phyloP scores from a whole-genome alignment of 2,888 invertebrate species.

The Iphiclides podalirius region DNA sequence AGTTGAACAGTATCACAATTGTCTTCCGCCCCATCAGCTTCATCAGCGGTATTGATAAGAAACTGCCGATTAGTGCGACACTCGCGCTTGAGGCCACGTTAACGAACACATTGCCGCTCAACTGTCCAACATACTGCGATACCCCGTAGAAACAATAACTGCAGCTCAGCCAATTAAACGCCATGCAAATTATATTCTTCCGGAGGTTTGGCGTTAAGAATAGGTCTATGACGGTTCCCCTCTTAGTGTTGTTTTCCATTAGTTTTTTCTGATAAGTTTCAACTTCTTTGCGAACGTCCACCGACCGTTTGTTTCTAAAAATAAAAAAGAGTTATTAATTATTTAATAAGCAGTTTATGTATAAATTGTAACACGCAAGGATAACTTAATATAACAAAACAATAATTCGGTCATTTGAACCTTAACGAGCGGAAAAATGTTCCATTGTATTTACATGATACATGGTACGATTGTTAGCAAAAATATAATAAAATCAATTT shows the following conservation, averaged over 20 bases:
- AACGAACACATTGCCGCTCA: slow-evolving; percentile 88
- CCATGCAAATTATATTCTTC: slow-evolving; percentile 84
- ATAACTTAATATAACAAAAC: too few species aligned
- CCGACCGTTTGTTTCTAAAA: slow-evolving; percentile 72
- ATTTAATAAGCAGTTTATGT: too few species aligned
- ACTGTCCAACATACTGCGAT: slow-evolving; percentile 88
- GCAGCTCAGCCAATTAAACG: slow-evolving; percentile 89
- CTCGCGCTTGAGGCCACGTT: slow-evolving; percentile 89
- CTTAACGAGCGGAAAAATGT: too few species aligned
- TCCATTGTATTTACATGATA: too few species aligned
- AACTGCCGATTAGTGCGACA: slow-evolving; percentile 80
- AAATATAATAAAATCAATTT: too few species aligned
- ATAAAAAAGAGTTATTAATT: too few species aligned
- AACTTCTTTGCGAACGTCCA: slow-evolving; percentile 62
- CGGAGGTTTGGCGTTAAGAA: slow-evolving; percentile 86
- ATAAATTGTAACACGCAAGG: too few species aligned
- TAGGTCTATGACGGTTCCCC: slow-evolving; percentile 82
- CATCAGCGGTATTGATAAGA: slow-evolving; percentile 82
- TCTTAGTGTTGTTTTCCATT: slow-evolving; percentile 52
- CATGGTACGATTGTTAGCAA: too few species aligned
- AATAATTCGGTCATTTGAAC: too few species aligned
- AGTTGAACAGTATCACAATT: slow-evolving; percentile 83
- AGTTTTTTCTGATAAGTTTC: slow-evolving; percentile 52
- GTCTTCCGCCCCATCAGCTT: slow-evolving; percentile 83
- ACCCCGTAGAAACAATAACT: slow-evolving; percentile 90